phyloP scores from a whole-genome alignment of 2,797 vertebrate genomes.

The Todus mexicanus region DNA sequence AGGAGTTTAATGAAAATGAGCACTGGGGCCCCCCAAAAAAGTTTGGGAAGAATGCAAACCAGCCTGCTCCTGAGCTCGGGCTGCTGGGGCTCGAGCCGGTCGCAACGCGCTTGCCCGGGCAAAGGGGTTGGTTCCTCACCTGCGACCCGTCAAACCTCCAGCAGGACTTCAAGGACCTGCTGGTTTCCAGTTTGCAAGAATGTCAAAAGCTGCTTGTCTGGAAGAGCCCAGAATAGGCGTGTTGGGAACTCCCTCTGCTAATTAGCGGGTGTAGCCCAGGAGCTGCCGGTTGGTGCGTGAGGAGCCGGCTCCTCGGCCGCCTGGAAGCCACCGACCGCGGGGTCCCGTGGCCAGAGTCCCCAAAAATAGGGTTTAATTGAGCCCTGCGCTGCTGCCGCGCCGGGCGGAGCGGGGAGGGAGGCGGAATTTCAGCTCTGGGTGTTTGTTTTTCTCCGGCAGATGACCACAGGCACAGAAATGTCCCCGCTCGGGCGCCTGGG shows the following conservation, averaged over 20 bases:
- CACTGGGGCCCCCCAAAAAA: not conserved
- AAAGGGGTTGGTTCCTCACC: not conserved
- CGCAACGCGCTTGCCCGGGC: not conserved
- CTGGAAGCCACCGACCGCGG: rapidly evolving
- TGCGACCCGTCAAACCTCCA: not conserved
- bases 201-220: not conserved
- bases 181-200: not conserved
- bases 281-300: not conserved
- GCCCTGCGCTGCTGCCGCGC: not conserved
- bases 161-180: not conserved
- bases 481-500: not conserved
- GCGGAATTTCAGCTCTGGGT: not conserved
- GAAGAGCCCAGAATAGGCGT: not conserved
- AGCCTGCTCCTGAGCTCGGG: not conserved
- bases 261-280: conserved; percentile 27
- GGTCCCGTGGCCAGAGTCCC: not conserved
- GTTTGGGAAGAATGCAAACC: not conserved
- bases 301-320: not conserved
- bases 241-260: conserved; percentile 43
- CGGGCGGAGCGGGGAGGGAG: not conserved
- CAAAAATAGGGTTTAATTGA: conserved; percentile 35
- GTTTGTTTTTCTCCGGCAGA: not conserved
- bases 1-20: not conserved
- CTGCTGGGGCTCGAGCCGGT: not conserved
- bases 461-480: not conserved